Percentiles rank a stretch among this genome's conserved stretches.
Evolutionary conservation across 2,113 vertebrate species (phyloP).

Genomic region (Bambusicola thoracicus): DNA sequence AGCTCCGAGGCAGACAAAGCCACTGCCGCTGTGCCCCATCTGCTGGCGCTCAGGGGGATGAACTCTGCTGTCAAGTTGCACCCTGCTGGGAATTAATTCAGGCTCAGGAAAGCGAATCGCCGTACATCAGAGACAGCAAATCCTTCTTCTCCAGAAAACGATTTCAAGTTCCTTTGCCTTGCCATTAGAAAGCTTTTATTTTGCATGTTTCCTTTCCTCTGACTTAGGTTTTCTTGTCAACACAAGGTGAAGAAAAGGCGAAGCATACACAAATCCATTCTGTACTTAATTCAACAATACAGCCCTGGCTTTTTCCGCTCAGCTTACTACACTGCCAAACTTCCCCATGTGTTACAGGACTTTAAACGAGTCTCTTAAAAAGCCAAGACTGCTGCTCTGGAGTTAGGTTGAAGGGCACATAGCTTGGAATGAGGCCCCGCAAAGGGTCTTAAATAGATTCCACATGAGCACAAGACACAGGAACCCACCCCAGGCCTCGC

Average conservation of each 20-base stretch:
- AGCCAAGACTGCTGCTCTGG: slow-evolving; percentile 1
- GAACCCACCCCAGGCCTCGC: background rate
- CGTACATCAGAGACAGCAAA: fast-evolving
- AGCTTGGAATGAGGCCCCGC: slow-evolving; percentile 64
- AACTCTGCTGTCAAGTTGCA: background rate
- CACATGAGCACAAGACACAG: slow-evolving; percentile 16
- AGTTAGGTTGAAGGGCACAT: slow-evolving; percentile 61
- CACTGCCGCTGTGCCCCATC: background rate
- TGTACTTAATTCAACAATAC: background rate
- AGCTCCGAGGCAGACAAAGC: background rate
- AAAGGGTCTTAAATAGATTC: slow-evolving; percentile 62
- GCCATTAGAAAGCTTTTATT: background rate
- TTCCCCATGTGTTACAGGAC: background rate
- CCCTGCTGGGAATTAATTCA: background rate
- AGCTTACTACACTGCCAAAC: background rate
- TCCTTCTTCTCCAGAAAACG: background rate
- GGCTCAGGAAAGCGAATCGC: fast-evolving
- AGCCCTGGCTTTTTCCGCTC: background rate
- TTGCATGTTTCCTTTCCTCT: fast-evolving
- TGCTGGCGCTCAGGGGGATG: background rate
- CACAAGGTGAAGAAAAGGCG: background rate
- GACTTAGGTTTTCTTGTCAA: background rate
- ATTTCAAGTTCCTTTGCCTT: background rate
- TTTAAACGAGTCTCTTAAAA: background rate
- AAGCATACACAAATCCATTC: background rate